phyloP scores from a whole-genome alignment of 2,797 vertebrate species.

The Enoplosus armatus region DNA sequence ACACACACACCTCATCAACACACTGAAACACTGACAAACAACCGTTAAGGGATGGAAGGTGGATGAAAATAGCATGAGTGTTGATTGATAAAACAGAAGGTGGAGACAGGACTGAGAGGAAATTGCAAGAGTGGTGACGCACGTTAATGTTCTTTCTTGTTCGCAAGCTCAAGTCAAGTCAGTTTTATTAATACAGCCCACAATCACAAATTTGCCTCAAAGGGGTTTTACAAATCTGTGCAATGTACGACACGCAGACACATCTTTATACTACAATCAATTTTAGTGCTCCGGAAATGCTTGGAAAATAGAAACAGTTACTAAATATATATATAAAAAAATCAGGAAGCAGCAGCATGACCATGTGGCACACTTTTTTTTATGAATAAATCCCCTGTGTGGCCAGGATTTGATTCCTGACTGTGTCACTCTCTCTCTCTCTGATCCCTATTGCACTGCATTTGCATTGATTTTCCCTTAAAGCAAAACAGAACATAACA shows the following conservation, averaged over 20 bases:
- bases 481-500: neutral
- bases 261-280: neutral
- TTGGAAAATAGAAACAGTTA: conserved; percentile 3
- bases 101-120: conserved; percentile 13
- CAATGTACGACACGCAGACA: neutral
- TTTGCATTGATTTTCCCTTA: neutral
- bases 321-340: neutral
- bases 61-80: conserved; percentile 41
- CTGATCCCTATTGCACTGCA: neutral
- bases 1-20: conserved; percentile 19
- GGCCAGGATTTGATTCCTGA: conserved; percentile 15
- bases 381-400: conserved; percentile 32
- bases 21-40: conserved; percentile 6
- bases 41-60: conserved; percentile 1
- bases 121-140: conserved; percentile 23
- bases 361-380: neutral
- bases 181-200: neutral
- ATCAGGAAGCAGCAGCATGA: conserved; percentile 11
- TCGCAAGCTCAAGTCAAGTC: neutral
- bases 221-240: neutral
- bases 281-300: neutral
- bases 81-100: conserved; percentile 39
- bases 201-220: neutral
- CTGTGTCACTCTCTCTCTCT: neutral
- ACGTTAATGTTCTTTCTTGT: neutral